Evolutionary conservation across 2,888 invertebrate species (phyloP), one percentile per base, ranked within the genome.

Genomic region (Caenorhabditis wallacei): DNA sequence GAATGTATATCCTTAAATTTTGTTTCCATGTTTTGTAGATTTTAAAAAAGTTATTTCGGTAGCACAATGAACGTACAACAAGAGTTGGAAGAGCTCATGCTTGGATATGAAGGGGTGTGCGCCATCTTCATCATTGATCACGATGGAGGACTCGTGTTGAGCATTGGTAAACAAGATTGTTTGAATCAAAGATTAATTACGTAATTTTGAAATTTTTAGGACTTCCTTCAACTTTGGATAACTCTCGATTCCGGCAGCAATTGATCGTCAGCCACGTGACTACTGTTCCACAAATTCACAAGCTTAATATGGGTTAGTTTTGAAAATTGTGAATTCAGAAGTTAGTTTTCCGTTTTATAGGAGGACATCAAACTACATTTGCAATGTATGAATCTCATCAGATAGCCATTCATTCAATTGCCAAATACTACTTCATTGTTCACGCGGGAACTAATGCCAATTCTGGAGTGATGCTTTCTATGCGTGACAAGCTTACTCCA

Each of bases 71-170:
- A 84, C 48, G 80, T 84, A 0, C 70, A 68, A 43, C 84, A 80
- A 63, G 40, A 68, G 35, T 64, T 85, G 24, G 80, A 85, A 66
- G 84, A 85, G 70, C 53, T 85, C 11, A 76, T 84, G 74, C 68
- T 82, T 18, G 26, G 78, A 1, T 79, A 71, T 24, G 82, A 84
- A 63, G 85, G 85, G 18, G 61, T 82, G 2, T 82, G 84, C 24
- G 79, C 87, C 11, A 84, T 87, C 24, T 85, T 87, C 54, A 75
- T 87, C 71, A 85, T 84, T 24, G 88, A 88, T 68, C 75, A 69
- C 46, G 86, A 86, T 26, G 86, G 86, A 18, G 86, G 78, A 26
- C 40, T 84, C 8, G 61, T 86, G 57, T 2, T 75, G 26, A 72
- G 72, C 35, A 74, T 80, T 46, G 86, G 86, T 82, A 16, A 69